phyloP scores from a whole-genome alignment of 2,888 invertebrate species.

The Panzeria rudis region DNA sequence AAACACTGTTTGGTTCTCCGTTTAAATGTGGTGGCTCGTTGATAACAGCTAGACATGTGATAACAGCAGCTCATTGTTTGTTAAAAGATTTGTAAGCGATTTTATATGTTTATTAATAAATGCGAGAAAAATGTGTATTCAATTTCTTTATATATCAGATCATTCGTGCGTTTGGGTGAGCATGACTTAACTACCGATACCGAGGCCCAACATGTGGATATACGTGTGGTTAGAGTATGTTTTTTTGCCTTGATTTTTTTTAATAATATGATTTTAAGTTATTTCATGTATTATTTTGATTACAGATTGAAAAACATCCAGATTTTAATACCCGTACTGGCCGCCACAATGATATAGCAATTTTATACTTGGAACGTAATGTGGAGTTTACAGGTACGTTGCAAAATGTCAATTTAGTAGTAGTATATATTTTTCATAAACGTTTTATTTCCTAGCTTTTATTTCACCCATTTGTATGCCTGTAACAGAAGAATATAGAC shows the following conservation, averaged over 20 bases:
- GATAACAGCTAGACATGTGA: constrained; percentile 86
- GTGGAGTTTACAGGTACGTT: constrained; percentile 86
- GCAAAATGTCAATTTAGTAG: not conserved
- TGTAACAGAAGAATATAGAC: constrained; percentile 84
- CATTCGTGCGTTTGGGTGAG: constrained; percentile 89
- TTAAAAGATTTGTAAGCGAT: constrained; percentile 78
- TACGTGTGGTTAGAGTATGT: constrained; percentile 85
- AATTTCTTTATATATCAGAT: constrained; percentile 70
- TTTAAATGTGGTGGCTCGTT: constrained; percentile 85
- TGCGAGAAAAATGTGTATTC: no score
- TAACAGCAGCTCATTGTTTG: constrained; percentile 86
- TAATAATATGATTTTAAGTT: no score
- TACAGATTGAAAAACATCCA: constrained; percentile 77
- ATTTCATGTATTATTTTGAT: not conserved
- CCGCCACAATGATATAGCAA: constrained; percentile 91
- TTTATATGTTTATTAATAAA: not conserved
- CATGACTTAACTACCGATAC: constrained; percentile 87
- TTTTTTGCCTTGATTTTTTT: no score
- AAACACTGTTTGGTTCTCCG: constrained; percentile 80
- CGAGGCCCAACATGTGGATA: constrained; percentile 86
- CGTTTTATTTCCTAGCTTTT: constrained; percentile 84
- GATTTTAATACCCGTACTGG: constrained; percentile 82
- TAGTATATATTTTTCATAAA: no score
- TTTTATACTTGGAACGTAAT: constrained; percentile 87
- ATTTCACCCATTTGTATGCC: constrained; percentile 92